Evolutionary conservation across 2,797 vertebrate species (phyloP).

Genomic region (Leptodactylus fallax): DNA sequence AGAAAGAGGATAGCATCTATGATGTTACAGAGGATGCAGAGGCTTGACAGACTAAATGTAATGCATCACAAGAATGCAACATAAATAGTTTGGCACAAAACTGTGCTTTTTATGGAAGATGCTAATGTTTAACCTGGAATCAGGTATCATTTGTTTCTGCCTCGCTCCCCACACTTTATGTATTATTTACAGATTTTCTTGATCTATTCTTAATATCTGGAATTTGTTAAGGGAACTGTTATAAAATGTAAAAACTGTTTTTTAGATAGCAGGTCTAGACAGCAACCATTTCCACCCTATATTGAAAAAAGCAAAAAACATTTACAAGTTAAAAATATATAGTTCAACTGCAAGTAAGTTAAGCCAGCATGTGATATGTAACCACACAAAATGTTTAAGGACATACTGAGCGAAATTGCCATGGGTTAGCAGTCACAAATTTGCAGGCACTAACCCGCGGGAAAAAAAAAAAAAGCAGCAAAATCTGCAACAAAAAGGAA

Average conservation of each 20-base stretch:
- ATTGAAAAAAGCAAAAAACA: not conserved
- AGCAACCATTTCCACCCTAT: not conserved
- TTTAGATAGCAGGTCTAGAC: not conserved
- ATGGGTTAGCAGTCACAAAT: no score
- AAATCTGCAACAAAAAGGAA: no score
- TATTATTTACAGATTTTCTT: not conserved
- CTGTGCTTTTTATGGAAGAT: not conserved
- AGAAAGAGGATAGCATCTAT: not conserved
- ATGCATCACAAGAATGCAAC: slow-evolving; percentile 26
- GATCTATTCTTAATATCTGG: not conserved
- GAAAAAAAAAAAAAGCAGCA: no score
- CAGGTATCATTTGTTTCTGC: not conserved
- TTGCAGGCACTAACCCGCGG: no score
- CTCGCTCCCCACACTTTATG: not conserved
- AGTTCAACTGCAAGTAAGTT: not conserved
- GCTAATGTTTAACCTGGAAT: slow-evolving; percentile 23
- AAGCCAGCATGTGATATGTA: not conserved
- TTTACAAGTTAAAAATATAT: no score
- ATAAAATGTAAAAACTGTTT: not conserved
- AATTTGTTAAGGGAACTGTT: not conserved
- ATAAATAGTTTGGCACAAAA: slow-evolving; percentile 1
- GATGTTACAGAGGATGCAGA: not conserved
- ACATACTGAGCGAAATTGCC: not conserved
- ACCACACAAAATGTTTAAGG: not conserved
- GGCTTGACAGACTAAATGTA: not conserved